Conservation (phyloP, 2,888 invertebrate species). For the Sphaerophoria rueppellii region DNA sequence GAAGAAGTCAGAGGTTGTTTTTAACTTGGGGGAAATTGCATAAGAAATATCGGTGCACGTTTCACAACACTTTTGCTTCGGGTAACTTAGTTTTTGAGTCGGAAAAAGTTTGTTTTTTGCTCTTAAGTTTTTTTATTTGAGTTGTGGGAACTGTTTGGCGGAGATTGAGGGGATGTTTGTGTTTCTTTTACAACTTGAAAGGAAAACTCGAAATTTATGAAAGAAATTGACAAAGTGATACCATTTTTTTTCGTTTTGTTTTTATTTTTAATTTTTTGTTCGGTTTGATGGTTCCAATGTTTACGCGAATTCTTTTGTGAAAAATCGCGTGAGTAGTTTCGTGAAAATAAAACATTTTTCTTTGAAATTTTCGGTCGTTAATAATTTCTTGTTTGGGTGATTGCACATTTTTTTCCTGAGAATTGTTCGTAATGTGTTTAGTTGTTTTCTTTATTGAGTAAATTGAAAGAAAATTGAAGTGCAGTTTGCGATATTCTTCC, state of each 20-base stretch:
- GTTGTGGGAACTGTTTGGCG: slow-evolving; percentile 51
- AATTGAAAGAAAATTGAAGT: neutral
- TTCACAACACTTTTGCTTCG: slow-evolving; percentile 28
- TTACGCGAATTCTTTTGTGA: slow-evolving; percentile 18
- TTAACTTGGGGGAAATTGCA: slow-evolving; percentile 19
- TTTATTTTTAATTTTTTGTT: slow-evolving; percentile 16
- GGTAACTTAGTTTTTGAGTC: slow-evolving; percentile 26
- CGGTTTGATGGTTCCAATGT: neutral
- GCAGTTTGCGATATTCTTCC: neutral
- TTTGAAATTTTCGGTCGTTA: slow-evolving; percentile 4
- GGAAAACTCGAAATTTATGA: slow-evolving; percentile 65
- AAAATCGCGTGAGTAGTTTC: slow-evolving; percentile 60
- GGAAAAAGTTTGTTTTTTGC: slow-evolving; percentile 1
- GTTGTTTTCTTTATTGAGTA: slow-evolving; percentile 17
- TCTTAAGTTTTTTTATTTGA: slow-evolving; percentile 17
- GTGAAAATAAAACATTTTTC: slow-evolving; percentile 4
- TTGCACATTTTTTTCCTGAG: neutral
- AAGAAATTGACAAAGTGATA: slow-evolving; percentile 66
- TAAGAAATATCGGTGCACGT: slow-evolving; percentile 38
- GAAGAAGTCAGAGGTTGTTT: neutral
- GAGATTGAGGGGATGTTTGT: slow-evolving; percentile 26
- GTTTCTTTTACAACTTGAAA: slow-evolving; percentile 54
- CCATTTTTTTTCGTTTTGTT: slow-evolving; percentile 43
- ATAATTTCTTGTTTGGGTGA: neutral
- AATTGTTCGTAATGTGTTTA: neutral